These are phyloP conservation scores for Halisarca cf. caerulea DNA, from an alignment of 37 sponge, comb jelly and placozoan species.

Conservation along the genomic window DNA sequence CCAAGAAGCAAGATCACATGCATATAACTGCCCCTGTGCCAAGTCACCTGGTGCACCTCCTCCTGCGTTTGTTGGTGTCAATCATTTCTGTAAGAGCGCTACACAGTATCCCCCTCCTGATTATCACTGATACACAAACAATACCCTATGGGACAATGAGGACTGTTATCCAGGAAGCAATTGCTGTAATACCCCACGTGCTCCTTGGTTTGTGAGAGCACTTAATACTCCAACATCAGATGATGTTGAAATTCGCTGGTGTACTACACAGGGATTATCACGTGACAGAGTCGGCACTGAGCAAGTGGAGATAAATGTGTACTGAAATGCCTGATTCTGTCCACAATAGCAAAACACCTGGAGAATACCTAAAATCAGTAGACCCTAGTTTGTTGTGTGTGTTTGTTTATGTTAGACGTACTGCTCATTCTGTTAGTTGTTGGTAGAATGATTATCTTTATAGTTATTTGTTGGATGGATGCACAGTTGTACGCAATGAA, in stretches of 20 bases:
- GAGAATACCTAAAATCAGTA: no score
- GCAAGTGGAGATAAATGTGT: not conserved
- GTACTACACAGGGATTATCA: not conserved
- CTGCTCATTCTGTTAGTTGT: no score
- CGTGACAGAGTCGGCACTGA: not conserved
- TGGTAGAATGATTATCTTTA: no score
- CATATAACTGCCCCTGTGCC: conserved; percentile 6
- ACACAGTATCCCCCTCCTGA: not conserved
- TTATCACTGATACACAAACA: not conserved
- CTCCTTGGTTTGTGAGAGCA: conserved; percentile 20
- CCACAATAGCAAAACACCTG: no score
- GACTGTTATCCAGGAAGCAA: conserved; percentile 19
- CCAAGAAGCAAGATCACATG: no score
- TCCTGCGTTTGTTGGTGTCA: not conserved
- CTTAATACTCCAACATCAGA: not conserved
- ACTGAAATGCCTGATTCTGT: no score
- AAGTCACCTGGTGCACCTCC: not conserved
- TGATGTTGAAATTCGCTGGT: conserved; percentile 11
- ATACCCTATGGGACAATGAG: conserved; percentile 3
- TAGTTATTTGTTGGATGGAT: no score
- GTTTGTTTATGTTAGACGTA: no score
- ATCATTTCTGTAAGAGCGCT: not conserved
- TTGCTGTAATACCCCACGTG: conserved; percentile 2
- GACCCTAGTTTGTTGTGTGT: no score
- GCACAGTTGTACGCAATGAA: no score